Evolutionary conservation across 2,888 invertebrate genomes (phyloP).

Genomic region (Endotricha flammealis): DNA sequence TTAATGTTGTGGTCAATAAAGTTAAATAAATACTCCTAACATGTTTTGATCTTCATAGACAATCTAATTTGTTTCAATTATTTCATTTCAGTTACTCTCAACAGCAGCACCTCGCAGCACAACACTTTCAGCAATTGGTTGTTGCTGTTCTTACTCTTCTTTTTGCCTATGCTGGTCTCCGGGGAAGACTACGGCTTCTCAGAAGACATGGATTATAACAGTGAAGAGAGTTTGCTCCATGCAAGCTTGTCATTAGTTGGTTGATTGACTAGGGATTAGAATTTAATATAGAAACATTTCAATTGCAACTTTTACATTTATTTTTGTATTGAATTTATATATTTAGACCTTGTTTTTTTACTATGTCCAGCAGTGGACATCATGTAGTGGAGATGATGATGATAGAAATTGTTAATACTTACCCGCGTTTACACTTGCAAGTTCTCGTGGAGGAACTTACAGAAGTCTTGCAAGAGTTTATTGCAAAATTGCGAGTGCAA

Average conservation of each 20-base stretch:
- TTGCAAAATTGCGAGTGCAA: too few relatives aligned
- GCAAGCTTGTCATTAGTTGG: constrained; percentile 37
- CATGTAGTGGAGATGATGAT: too few relatives aligned
- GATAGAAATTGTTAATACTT: too few relatives aligned
- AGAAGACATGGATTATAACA: constrained; percentile 28
- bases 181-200: constrained; percentile 38
- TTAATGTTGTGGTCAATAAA: too few relatives aligned
- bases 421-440: too few relatives aligned
- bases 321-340: not conserved
- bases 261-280: constrained; percentile 31
- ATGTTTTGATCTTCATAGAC: not conserved
- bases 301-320: not conserved
- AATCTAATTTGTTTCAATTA: constrained; percentile 6
- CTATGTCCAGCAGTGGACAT: too few relatives aligned
- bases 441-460: too few relatives aligned
- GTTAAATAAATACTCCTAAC: too few relatives aligned
- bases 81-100: constrained; percentile 59
- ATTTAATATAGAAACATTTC: constrained; percentile 17
- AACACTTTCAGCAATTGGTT: constrained; percentile 42
- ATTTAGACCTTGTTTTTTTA: not conserved
- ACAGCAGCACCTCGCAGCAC: constrained; percentile 37
- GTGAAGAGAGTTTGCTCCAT: constrained; percentile 24
- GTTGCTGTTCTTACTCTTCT: constrained; percentile 47
- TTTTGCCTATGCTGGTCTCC: constrained; percentile 47
- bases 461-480: too few relatives aligned